Evolutionary conservation across 1,140 invertebrate species (phyloP).

Genomic region (Drosophila arawakana): DNA sequence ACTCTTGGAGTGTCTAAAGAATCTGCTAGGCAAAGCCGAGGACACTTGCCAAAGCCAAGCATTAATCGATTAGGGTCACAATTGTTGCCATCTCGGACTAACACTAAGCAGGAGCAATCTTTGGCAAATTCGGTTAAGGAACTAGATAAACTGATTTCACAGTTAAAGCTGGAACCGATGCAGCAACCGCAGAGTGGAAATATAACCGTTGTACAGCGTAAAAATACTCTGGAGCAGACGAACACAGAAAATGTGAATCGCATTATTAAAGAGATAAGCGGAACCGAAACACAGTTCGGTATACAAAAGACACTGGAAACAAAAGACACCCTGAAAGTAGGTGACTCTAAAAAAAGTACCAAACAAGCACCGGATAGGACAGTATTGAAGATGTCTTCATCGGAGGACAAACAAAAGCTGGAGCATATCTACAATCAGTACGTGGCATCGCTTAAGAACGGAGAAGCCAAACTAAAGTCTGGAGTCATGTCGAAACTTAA

Average conservation of each 20-base stretch:
- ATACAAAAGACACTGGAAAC: too few relatives aligned
- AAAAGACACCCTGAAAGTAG: too few relatives aligned
- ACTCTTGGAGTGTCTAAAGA: too few relatives aligned
- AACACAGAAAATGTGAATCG: neutral
- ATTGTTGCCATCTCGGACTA: too few relatives aligned
- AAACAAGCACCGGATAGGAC: neutral
- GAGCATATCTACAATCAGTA: conserved; percentile 10
- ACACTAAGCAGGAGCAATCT: too few relatives aligned
- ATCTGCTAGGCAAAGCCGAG: neutral
- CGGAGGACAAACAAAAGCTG: neutral
- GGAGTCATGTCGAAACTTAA: neutral
- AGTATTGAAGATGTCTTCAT: neutral
- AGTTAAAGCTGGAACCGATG: too few relatives aligned
- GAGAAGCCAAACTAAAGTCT: too few relatives aligned
- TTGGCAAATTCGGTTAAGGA: too few relatives aligned
- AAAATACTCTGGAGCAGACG: neutral
- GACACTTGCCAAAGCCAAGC: neutral
- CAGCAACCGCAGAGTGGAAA: neutral
- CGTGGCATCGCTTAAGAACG: too few relatives aligned
- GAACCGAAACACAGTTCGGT: neutral
- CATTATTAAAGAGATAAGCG: neutral
- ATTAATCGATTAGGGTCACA: too few relatives aligned
- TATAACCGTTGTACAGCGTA: neutral
- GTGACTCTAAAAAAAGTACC: too few relatives aligned
- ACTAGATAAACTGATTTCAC: too few relatives aligned